A percentile compares a stretch with the other conserved stretches of the same genome.
Evolutionary conservation across 2,797 vertebrate genomes (phyloP).

Genomic region (Melanotaenia nigrans): DNA sequence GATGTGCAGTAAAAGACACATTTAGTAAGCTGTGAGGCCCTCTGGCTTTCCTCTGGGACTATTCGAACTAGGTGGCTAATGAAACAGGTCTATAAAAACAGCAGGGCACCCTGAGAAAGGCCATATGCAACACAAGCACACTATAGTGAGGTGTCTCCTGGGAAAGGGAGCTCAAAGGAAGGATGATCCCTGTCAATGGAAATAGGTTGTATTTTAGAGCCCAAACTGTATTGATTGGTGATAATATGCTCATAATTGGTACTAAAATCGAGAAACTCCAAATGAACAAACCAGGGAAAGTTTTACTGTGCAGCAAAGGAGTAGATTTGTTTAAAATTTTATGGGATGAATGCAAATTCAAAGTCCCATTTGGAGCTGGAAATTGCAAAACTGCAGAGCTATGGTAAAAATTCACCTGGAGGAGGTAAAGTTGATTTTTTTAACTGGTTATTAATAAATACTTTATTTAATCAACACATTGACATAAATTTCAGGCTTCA

Average conservation of each 20-base stretch:
- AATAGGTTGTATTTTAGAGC: slow-evolving; percentile 31
- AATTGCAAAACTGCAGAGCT: too few relatives aligned
- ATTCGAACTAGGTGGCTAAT: slow-evolving; percentile 75
- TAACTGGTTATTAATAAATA: too few relatives aligned
- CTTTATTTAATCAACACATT: not conserved
- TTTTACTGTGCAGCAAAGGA: too few relatives aligned
- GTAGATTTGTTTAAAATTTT: slow-evolving; percentile 8
- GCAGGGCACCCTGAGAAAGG: slow-evolving; percentile 34
- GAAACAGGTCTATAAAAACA: slow-evolving; percentile 68
- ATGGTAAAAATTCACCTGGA: too few relatives aligned
- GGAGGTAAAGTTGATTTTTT: too few relatives aligned
- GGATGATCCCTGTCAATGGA: slow-evolving; percentile 31
- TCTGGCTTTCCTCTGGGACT: slow-evolving; percentile 67
- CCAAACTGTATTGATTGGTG: slow-evolving; percentile 44
- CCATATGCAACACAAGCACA: slow-evolving; percentile 38
- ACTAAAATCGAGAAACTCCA: slow-evolving; percentile 22
- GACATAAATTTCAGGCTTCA: not conserved
- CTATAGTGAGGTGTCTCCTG: slow-evolving; percentile 32
- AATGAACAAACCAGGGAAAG: not conserved
- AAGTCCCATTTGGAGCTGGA: too few relatives aligned
- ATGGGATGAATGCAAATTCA: slow-evolving; percentile 4
- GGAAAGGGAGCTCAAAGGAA: slow-evolving; percentile 29
- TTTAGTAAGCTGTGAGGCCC: slow-evolving; percentile 74
- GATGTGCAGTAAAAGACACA: slow-evolving; percentile 72
- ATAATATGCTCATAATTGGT: slow-evolving; percentile 35